Evolutionary conservation across 2,113 vertebrate genomes (phyloP).

Genomic region (Narcine bancroftii): DNA sequence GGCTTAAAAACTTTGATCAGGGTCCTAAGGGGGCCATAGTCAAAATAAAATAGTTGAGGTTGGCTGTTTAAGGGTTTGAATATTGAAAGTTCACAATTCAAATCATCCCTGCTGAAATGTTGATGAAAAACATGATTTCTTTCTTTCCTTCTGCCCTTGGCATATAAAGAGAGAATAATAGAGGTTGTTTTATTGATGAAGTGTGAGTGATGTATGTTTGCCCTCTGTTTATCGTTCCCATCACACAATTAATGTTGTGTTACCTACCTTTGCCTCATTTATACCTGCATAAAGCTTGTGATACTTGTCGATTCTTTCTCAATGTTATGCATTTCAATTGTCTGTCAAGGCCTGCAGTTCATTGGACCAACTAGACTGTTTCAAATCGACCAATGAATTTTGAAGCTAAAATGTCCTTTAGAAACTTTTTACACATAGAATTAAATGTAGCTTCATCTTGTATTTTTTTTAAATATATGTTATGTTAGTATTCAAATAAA

Average conservation of each 20-base stretch:
- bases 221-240: neutral
- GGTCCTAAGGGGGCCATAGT: too few species aligned
- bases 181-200: neutral
- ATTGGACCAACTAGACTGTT: neutral
- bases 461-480: neutral
- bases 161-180: neutral
- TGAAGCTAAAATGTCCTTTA: neutral
- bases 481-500: neutral
- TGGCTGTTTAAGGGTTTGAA: neutral
- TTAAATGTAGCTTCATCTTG: neutral
- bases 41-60: too few species aligned
- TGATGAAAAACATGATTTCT: neutral
- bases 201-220: neutral
- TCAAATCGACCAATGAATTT: neutral
- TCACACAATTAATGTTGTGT: neutral
- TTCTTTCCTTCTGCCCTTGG: slow-evolving; percentile 14
- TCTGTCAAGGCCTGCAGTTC: neutral
- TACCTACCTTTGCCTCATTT: neutral
- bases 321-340: neutral
- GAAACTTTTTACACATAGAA: neutral
- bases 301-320: neutral
- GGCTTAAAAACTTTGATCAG: too few species aligned
- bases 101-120: neutral
- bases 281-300: neutral
- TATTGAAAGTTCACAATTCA: slow-evolving; percentile 15